Base-by-base conservation (phyloP, 1,140 invertebrate species). In the Aphidius gifuensis region DNA sequence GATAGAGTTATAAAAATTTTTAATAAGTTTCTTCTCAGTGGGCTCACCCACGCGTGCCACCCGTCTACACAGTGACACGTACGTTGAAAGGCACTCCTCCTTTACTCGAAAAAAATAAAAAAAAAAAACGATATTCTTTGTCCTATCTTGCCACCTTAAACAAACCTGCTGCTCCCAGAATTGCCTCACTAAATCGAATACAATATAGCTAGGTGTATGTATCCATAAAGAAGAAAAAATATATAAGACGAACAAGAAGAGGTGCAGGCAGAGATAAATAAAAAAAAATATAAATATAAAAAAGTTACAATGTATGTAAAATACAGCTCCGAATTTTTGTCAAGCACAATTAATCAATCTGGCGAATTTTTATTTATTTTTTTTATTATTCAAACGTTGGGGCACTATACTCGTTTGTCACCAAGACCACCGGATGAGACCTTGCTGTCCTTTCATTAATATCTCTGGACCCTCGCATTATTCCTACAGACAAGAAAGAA, bases 31-130 rank as follows among this genome's bases (percentile, higher is more conserved):
- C 23, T 32, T 32, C 23, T 32, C 23, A 43, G 61, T 63, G 56
- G 61, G 61, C 61, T 58, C 56, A 58, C 61, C 61, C 61, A 63
- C 61, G 55, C 61, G 6, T 51, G 61, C 61, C 55, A 63, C 61
- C 40, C 55, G 51, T 61, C 51, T 56, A 56, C 60, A 61, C 38
- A 9, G 3, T 57, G 61, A 63, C 61, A 63, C 47, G 61, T 57
- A 44, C 47, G 61, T 58, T 58, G 61, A 63, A 63, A 63, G 61
- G 42, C 54, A 58, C 61, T 58, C 40, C 48, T 53, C 48, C n/a
- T 5, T 23, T 50, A 9, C 42, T 5, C 53, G n/a, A 11, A 38
- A 32, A 32, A 32, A 32, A 32, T 1, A 32, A 4, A 32, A 32
- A 32, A 32, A 32, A 32, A 32, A 2, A 32, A 32, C 23, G 23